phyloP scores from a whole-genome alignment of 2,888 invertebrate species.

The Trypoxylon attenuatum region DNA sequence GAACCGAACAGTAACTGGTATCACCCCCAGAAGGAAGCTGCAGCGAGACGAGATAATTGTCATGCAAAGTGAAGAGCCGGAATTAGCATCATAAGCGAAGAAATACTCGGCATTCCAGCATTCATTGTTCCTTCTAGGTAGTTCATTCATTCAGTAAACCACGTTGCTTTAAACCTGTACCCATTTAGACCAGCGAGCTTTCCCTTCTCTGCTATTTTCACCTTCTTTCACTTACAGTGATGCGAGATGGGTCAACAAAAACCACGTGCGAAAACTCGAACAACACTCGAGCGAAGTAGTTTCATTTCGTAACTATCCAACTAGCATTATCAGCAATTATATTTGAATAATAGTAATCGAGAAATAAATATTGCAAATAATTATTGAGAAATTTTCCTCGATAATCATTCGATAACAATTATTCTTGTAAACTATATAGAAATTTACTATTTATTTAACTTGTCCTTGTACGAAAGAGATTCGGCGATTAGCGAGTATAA shows the following conservation, averaged over 20 bases:
- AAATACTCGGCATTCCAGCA: constrained; percentile 67
- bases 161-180: too few species aligned
- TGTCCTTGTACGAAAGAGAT: too few species aligned
- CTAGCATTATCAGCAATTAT: too few species aligned
- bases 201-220: neutral
- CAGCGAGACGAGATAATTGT: constrained; percentile 65
- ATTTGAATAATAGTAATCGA: too few species aligned
- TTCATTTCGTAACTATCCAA: too few species aligned
- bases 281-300: neutral
- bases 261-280: neutral
- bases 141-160: constrained; percentile 73
- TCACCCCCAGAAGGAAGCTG: constrained; percentile 30
- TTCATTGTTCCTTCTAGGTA: constrained; percentile 67
- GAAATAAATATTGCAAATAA: too few species aligned
- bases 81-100: constrained; percentile 72
- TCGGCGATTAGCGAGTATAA: too few species aligned
- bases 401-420: too few species aligned
- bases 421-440: too few species aligned
- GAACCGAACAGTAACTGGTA: constrained; percentile 28
- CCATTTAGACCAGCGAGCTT: neutral
- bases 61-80: constrained; percentile 70
- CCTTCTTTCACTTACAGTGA: neutral
- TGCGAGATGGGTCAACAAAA: neutral
- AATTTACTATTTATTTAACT: too few species aligned
- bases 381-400: too few species aligned